Conservation (phyloP, 2,113 vertebrate genomes). For the Daboia siamensis region DNA sequence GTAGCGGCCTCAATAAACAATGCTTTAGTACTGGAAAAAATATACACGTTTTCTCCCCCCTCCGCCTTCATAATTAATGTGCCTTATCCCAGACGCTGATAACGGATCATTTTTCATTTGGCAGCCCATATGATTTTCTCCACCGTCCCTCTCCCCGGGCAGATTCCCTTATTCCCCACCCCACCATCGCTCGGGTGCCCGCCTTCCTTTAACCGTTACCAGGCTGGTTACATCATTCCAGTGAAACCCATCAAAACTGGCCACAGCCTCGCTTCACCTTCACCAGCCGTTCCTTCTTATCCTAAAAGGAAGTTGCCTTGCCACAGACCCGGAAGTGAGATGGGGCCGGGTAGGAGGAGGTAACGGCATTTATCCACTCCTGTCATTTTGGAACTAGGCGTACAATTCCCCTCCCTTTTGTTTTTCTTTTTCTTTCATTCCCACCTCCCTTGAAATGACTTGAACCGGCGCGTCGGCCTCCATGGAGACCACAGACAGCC, state of each 20-base stretch:
- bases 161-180: not conserved
- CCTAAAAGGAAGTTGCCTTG: not conserved
- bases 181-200: not conserved
- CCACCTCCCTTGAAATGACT: not conserved
- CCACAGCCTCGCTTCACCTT: not conserved
- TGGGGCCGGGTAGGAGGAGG: not conserved
- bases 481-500: not conserved
- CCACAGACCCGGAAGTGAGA: slow-evolving; percentile 48
- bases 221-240: not conserved
- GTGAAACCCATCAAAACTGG: too few species aligned
- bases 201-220: not conserved
- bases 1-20: not conserved
- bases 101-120: not conserved
- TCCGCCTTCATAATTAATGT: not conserved
- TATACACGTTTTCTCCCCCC: not conserved
- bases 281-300: not conserved
- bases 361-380: not conserved
- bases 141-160: not conserved
- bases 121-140: not conserved
- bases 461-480: not conserved
- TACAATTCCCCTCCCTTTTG: too few species aligned
- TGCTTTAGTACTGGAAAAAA: not conserved
- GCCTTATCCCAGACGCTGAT: not conserved
- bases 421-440: not conserved
- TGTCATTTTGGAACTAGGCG: too few species aligned